These are phyloP conservation scores for Garrulus glandarius DNA, from an alignment of 2,797 vertebrate species.

Conservation along the genomic window DNA sequence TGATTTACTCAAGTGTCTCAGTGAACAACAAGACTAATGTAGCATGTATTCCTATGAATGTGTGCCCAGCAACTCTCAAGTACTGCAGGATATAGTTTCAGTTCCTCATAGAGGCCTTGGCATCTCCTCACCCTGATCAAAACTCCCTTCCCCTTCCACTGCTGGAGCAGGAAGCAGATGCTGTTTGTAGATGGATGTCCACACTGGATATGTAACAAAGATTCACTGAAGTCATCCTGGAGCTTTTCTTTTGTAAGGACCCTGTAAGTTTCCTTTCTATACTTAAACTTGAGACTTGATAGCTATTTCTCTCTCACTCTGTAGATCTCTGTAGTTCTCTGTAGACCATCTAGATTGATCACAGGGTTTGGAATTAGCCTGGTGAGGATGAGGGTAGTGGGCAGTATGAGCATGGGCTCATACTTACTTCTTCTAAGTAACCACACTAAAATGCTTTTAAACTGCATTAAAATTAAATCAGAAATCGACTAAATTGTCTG, in stretches of 20 bases:
- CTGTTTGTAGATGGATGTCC: neutral
- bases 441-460: neutral
- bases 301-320: neutral
- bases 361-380: neutral
- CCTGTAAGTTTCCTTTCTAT: neutral
- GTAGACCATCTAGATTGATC: neutral
- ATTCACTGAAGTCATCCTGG: neutral
- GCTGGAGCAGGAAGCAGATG: neutral
- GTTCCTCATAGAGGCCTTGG: neutral
- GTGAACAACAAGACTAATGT: neutral
- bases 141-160: neutral
- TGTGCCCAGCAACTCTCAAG: neutral
- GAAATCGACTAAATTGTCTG: neutral
- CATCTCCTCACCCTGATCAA: neutral
- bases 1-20: neutral
- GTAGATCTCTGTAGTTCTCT: neutral
- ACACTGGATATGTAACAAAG: accelerated
- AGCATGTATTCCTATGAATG: accelerated
- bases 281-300: neutral
- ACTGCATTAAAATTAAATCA: neutral
- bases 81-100: neutral
- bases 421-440: neutral
- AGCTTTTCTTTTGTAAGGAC: neutral
- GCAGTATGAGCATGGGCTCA: neutral
- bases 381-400: neutral